Conservation (phyloP, 2,888 invertebrate species). For the Monoplex corrugatus region DNA sequence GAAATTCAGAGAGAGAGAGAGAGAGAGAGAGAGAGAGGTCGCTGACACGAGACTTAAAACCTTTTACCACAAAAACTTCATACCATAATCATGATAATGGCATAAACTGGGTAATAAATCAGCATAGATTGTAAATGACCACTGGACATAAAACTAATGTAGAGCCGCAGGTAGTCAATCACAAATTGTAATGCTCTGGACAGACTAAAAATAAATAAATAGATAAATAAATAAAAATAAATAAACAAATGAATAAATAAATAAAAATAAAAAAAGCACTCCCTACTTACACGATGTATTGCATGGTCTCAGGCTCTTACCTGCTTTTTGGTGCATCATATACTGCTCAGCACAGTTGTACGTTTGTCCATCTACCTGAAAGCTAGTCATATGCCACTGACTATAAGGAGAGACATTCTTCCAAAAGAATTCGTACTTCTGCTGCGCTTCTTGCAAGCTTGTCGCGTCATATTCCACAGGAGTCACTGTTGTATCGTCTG, state of each 20-base stretch:
- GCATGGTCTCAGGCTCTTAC: constrained; percentile 55
- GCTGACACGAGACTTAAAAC: too few species aligned
- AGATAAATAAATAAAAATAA: neutral
- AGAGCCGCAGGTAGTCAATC: too few species aligned
- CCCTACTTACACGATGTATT: too few species aligned
- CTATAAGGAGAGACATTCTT: constrained; percentile 75
- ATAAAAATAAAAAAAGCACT: neutral
- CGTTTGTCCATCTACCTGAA: constrained; percentile 66
- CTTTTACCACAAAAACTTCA: too few species aligned
- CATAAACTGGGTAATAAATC: too few species aligned
- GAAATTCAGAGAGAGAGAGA: too few species aligned
- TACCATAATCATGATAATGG: too few species aligned
- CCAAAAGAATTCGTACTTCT: constrained; percentile 74
- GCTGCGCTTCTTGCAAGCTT: constrained; percentile 51
- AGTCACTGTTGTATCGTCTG: neutral
- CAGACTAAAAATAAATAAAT: neutral
- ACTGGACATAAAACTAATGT: too few species aligned
- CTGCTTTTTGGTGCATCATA: constrained; percentile 80
- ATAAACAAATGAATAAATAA: neutral
- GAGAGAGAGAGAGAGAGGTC: too few species aligned
- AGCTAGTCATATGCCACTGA: constrained; percentile 74
- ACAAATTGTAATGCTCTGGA: too few species aligned
- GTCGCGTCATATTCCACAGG: neutral
- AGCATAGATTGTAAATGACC: too few species aligned
- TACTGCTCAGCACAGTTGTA: constrained; percentile 79